Percentiles rank a stretch among this genome's conserved stretches.
These are phyloP conservation scores for Achlya flavicornis DNA, from an alignment of 2,888 invertebrate genomes.

Conservation along the genomic window DNA sequence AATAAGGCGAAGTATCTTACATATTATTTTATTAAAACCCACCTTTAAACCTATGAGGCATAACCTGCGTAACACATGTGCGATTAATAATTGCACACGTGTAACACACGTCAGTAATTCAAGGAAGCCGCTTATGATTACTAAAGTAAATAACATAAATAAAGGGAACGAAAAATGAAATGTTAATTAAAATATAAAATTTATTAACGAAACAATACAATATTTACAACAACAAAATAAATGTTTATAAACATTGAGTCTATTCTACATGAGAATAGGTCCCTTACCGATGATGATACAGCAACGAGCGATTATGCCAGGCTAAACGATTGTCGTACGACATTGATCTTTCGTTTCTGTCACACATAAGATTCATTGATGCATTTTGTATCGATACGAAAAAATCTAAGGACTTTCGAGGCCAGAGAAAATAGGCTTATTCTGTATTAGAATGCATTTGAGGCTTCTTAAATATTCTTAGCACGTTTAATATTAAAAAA, in stretches of 20 bases:
- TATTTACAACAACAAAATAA: slow-evolving; percentile 75
- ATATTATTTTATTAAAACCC: slow-evolving; percentile 38
- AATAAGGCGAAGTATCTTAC: slow-evolving; percentile 57
- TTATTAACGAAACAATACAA: slow-evolving; percentile 73
- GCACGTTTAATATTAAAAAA: too few relatives aligned
- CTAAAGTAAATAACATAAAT: slow-evolving; percentile 22
- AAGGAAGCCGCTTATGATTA: slow-evolving; percentile 33
- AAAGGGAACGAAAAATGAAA: slow-evolving; percentile 36
- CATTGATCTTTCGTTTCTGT: neutral
- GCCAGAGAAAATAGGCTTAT: too few relatives aligned
- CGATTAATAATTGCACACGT: slow-evolving; percentile 28
- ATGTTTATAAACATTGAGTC: slow-evolving; percentile 46
- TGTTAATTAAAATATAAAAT: slow-evolving; percentile 66
- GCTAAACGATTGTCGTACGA: neutral
- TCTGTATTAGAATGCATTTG: too few relatives aligned
- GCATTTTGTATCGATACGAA: neutral
- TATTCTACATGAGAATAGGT: slow-evolving; percentile 63
- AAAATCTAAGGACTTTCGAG: neutral
- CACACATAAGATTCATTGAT: neutral
- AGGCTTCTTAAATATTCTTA: too few relatives aligned
- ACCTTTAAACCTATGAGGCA: slow-evolving; percentile 40
- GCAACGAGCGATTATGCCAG: slow-evolving; percentile 18
- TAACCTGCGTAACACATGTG: slow-evolving; percentile 23
- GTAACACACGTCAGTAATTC: slow-evolving; percentile 27
- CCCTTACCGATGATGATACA: slow-evolving; percentile 35